Evolutionary conservation across 2,888 invertebrate genomes (phyloP).

Genomic region (Leptinotarsa haldemani): DNA sequence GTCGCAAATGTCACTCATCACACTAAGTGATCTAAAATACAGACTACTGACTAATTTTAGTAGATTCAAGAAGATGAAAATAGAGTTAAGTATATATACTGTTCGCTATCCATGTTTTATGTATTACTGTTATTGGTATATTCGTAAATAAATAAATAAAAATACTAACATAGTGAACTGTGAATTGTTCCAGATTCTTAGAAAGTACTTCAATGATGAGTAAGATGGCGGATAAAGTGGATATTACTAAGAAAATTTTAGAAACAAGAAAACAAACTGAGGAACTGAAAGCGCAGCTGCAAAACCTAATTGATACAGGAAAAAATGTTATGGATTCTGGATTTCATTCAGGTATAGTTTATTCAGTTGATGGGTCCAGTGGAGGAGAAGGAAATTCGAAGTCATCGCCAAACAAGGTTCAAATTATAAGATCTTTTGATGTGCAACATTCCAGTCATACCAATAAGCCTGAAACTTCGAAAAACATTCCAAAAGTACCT

Average conservation of each 20-base stretch:
- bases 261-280: constrained; percentile 62
- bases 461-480: constrained; percentile 28
- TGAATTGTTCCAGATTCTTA: background rate
- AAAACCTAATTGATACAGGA: constrained; percentile 58
- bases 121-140: too few species aligned
- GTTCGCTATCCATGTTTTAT: too few species aligned
- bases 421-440: constrained; percentile 50
- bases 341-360: constrained; percentile 40
- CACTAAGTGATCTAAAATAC: too few species aligned
- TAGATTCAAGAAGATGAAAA: too few species aligned
- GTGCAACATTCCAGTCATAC: constrained; percentile 44
- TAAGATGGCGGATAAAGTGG: constrained; percentile 38
- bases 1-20: too few species aligned
- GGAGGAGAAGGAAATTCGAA: constrained; percentile 29
- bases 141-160: too few species aligned
- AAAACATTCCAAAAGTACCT: constrained; percentile 29
- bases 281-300: constrained; percentile 59
- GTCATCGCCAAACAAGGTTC: constrained; percentile 45
- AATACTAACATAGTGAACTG: too few species aligned
- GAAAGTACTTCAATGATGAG: background rate
- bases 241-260: constrained; percentile 53
- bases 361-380: constrained; percentile 21
- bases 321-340: constrained; percentile 26
- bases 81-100: too few species aligned
- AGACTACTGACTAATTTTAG: too few species aligned